Base-by-base conservation (phyloP, 2,113 vertebrate genomes). In the Todiramphus saurophagus region DNA sequence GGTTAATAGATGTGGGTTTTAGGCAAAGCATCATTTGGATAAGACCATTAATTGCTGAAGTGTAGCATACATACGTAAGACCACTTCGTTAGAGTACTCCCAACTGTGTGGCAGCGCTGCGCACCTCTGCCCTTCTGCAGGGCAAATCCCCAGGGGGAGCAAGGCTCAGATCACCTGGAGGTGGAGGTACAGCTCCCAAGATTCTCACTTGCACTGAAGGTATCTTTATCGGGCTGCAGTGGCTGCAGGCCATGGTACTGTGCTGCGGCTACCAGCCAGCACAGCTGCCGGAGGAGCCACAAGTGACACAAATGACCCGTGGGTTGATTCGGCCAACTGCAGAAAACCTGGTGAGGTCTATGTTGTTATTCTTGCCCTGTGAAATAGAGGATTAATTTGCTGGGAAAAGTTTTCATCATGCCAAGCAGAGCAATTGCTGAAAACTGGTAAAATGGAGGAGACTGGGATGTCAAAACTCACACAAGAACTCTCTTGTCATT, bases 171-270 rank as follows among this genome's bases (percentile, higher is more conserved):
- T 16, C 14, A 18, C 8, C 7, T 28, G 16, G 23, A 25, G 19
- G 46, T 37, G 44, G 53, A 51, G 3, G 39, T 83, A 44, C 24
- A 35, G 9, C n/a, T 56, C 20, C 28, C 30, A 31, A 13, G 19
- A 11, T 17, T 58, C 21, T 39, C 23, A 5, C 8, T 23, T 15
- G 37, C 8, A 4, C 39, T 69, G 69, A 14, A 58, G 10, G 37
- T 7, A 18, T 5, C 33, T 83, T 51, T 46, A 13, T 16, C 0
- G 0, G 27, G 50, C 16, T 43, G 39, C 23, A 68, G 24, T 8
- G 15, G 6, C 25, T 58, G 35, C 56, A 73, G 53, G 37, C 46
- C 11, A 1, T 37, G 43, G 31, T 6, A 18, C 10, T 31, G 31
- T 78, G 6, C 25, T 66, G 18, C 23, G 28, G 15, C 31, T 16